Percentiles rank a stretch among this genome's conserved stretches.
phyloP scores from a whole-genome alignment of 2,797 vertebrate species.

The Sebastes taczanowskii region DNA sequence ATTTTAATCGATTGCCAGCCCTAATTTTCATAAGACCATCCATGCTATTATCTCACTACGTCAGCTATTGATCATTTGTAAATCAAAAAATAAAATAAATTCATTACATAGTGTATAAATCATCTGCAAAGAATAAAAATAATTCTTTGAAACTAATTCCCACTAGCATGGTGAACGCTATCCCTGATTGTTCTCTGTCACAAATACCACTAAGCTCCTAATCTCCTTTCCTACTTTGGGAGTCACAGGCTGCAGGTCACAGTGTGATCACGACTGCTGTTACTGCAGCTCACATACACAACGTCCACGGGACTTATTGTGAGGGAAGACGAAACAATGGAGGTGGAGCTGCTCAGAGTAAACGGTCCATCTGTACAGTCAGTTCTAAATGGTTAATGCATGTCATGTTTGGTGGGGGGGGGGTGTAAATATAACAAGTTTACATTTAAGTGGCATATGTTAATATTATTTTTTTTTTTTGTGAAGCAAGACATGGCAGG shows the following conservation, averaged over 20 bases:
- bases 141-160: background rate
- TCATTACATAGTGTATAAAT: background rate
- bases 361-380: background rate
- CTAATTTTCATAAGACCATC: no score
- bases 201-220: conserved; percentile 69
- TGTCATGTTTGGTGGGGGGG: no score
- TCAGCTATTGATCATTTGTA: background rate
- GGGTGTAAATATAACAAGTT: background rate
- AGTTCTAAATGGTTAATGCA: background rate
- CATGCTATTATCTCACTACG: background rate
- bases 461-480: background rate
- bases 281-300: background rate
- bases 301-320: background rate
- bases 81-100: background rate
- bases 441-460: background rate
- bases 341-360: no score
- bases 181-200: conserved; percentile 40
- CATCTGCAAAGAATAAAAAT: background rate
- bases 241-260: conserved; percentile 41
- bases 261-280: background rate
- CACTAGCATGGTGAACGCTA: conserved; percentile 5
- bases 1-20: no score
- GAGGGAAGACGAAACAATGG: no score
- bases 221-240: conserved; percentile 71
- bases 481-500: background rate